These are phyloP conservation scores for Drosophila nebulosa DNA, from an alignment of 1,140 invertebrate genomes.

Conservation along the genomic window DNA sequence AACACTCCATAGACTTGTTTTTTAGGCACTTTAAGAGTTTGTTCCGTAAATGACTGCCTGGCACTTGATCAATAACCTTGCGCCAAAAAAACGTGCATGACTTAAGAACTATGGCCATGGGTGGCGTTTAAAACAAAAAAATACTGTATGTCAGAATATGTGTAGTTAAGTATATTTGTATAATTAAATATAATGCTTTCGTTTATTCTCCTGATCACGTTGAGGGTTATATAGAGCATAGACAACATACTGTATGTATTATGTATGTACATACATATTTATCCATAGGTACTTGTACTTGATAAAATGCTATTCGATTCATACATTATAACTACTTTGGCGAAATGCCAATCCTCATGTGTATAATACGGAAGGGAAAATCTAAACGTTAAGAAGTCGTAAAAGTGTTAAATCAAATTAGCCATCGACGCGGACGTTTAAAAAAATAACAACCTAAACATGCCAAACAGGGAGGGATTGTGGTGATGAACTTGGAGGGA, in stretches of 20 bases:
- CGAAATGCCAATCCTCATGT: slow-evolving; percentile 49
- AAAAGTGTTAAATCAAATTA: slow-evolving; percentile 37
- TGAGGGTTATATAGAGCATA: background rate
- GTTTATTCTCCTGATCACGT: slow-evolving; percentile 1
- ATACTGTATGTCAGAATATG: background rate
- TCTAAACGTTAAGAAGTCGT: slow-evolving; percentile 37
- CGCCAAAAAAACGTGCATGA: background rate
- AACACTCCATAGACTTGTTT: background rate
- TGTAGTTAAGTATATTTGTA: background rate
- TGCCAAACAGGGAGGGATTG: slow-evolving; percentile 34
- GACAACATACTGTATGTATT: too few species aligned
- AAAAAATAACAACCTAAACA: slow-evolving; percentile 24
- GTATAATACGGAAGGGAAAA: slow-evolving; percentile 61
- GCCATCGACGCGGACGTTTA: slow-evolving; percentile 6
- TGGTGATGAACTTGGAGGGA: too few species aligned
- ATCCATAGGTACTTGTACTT: slow-evolving; percentile 34
- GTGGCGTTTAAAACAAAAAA: background rate
- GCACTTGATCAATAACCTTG: background rate
- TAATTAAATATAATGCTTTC: slow-evolving; percentile 1
- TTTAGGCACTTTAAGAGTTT: background rate
- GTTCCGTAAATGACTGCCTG: background rate
- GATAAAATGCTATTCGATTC: slow-evolving; percentile 50
- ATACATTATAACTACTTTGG: slow-evolving; percentile 30
- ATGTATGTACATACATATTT: background rate
- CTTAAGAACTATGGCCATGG: background rate